Conservation (phyloP, 2,888 invertebrate genomes). For the Tridacna crocea region DNA sequence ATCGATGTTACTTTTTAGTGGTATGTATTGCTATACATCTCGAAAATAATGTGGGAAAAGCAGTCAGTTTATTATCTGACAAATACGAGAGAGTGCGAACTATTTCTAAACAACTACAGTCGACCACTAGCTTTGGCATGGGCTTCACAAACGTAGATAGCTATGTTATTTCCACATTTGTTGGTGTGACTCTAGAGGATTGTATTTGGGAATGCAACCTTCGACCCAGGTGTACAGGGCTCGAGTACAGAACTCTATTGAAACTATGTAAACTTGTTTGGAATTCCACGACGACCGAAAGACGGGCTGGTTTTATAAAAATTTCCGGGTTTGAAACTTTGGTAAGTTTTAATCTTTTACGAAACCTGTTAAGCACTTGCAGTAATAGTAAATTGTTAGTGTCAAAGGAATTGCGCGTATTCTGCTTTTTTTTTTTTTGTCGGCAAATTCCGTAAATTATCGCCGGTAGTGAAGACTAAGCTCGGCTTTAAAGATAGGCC, state of each 20-base stretch:
- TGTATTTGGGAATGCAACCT: neutral
- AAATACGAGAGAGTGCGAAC: neutral
- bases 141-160: neutral
- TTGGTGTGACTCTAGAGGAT: neutral
- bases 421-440: no score
- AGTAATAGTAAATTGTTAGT: no score
- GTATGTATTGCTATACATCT: no score
- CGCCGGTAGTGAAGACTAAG: no score
- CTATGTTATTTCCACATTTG: neutral
- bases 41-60: no score
- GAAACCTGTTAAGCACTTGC: no score
- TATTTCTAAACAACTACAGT: neutral
- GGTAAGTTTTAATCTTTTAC: neutral
- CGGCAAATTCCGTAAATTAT: no score
- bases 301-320: neutral
- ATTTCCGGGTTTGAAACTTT: neutral
- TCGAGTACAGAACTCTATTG: neutral
- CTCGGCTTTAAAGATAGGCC: no score
- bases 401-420: no score
- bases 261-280: neutral
- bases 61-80: no score
- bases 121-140: neutral
- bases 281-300: neutral
- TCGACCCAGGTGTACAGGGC: neutral
- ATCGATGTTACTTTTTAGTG: no score